phyloP scores from a whole-genome alignment of 37 sponge, comb jelly and placozoan genomes.

The Ianthella basta region DNA sequence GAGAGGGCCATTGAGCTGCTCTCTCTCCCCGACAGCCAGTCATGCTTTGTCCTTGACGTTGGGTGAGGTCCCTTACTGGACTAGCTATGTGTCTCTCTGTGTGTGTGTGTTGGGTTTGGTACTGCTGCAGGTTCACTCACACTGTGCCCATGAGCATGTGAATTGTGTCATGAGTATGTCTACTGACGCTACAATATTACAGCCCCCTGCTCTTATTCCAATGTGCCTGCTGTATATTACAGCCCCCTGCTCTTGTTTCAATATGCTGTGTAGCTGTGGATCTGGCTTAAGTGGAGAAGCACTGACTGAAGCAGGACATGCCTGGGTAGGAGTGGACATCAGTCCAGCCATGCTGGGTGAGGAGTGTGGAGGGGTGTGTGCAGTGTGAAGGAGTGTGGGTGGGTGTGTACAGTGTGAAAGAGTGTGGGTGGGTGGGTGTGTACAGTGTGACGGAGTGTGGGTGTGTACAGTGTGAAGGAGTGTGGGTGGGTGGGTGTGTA shows the following conservation, averaged over 20 bases:
- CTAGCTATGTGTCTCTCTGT: slow-evolving; percentile 25
- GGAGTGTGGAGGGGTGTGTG: slow-evolving; percentile 15
- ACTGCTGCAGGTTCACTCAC: not conserved
- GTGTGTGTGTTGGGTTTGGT: slow-evolving; percentile 1
- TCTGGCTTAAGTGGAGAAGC: slow-evolving; percentile 97
- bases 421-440: no score
- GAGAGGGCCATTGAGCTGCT: slow-evolving; percentile 92
- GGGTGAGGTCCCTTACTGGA: slow-evolving; percentile 77
- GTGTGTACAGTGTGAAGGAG: no score
- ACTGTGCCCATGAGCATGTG: not conserved
- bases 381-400: no score
- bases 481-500: no score
- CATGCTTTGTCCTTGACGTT: slow-evolving; percentile 93
- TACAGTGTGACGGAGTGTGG: no score
- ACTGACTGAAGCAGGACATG: slow-evolving; percentile 89
- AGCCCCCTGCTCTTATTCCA: not conserved
- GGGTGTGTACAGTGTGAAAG: no score
- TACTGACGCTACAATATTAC: no score
- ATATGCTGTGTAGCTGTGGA: slow-evolving; percentile 80
- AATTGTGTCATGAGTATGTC: no score
- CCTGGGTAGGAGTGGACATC: slow-evolving; percentile 97
- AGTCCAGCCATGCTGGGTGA: slow-evolving; percentile 90
- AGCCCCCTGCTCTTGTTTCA: not conserved
- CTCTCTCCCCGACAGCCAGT: slow-evolving; percentile 76
- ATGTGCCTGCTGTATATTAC: not conserved